Base-by-base conservation (phyloP, 2,113 vertebrate genomes). In the Arenaria interpres region DNA sequence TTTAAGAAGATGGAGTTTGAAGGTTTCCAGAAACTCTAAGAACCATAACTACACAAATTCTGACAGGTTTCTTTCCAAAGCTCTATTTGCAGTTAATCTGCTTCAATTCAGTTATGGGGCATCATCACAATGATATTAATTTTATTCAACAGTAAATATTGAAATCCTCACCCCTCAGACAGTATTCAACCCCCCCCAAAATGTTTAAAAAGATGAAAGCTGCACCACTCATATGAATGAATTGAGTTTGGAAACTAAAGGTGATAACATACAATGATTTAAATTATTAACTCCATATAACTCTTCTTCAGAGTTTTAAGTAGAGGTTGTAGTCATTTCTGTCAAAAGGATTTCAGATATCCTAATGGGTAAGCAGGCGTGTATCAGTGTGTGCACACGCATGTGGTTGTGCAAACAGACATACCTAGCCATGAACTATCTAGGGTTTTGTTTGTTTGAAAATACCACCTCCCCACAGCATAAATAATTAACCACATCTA, bases 301-400 rank as follows among this genome's bases (percentile, higher is more conserved):
- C 9, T 62, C 27, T 28, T 63, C 41, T 69, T 76, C 35, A 35
- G 37, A 35, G 37, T 86, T 93, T 57, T 32, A 72, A n/a, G 28
- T 18, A 5, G 21, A 88, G 20, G 28, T 25, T 77, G 35, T 32
- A 77, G 27, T 13, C 21, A 84, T 28, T 54, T 73, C 54, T 80
- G 27, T 15, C 28, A 62, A 37, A 91, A 71, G 22, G 33, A 57
- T 67, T 73, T 84, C 59, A 80, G 32, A 15, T 60, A 80, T 21
- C 35, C 37, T 54, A 5, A 33, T 0, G 2, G 19, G 27, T n/a
- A n/a, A n/a, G n/a, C 53, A 76, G 46, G 23, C 1, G 0, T 39
- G 4, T 37, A 60, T 19, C 0, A 3, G 17, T 30, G 39, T 32
- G 54, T 14, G 23, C 39, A 77, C 4, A 3, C 3, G 13, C 6